These are phyloP conservation scores for Myotis daubentonii DNA, from an alignment of 2,797 vertebrate genomes.

Conservation along the genomic window DNA sequence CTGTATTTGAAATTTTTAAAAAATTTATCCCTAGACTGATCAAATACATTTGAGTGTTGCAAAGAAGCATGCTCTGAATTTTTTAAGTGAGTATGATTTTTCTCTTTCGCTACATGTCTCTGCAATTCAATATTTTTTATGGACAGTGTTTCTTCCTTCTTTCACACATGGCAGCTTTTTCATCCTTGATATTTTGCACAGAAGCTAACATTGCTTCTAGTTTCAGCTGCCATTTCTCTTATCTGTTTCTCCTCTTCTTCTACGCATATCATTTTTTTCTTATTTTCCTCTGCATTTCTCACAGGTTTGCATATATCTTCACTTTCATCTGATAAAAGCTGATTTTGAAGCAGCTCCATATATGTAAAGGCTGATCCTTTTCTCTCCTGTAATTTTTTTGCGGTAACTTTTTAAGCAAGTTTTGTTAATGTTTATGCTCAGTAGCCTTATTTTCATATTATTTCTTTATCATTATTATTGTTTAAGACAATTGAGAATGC, in stretches of 20 bases:
- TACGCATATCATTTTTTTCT: not conserved
- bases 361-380: not conserved
- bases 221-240: not conserved
- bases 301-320: not conserved
- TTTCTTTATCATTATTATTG: not conserved
- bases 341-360: not conserved
- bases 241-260: not conserved
- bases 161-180: not conserved
- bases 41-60: not conserved
- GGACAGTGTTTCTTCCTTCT: not conserved
- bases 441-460: conserved; percentile 56
- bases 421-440: conserved; percentile 8
- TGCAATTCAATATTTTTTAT: not conserved
- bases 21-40: not conserved
- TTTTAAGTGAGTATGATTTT: not conserved
- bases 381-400: conserved; percentile 4
- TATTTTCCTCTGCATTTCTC: conserved; percentile 11
- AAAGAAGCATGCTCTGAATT: not conserved
- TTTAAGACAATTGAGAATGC: conserved; percentile 37
- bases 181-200: not conserved
- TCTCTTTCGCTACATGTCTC: not conserved
- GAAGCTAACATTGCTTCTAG: not conserved
- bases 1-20: not conserved
- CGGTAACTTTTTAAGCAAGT: not conserved
- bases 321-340: not conserved